Conservation (phyloP, 2,888 invertebrate species). For the Nemoura dubitans region DNA sequence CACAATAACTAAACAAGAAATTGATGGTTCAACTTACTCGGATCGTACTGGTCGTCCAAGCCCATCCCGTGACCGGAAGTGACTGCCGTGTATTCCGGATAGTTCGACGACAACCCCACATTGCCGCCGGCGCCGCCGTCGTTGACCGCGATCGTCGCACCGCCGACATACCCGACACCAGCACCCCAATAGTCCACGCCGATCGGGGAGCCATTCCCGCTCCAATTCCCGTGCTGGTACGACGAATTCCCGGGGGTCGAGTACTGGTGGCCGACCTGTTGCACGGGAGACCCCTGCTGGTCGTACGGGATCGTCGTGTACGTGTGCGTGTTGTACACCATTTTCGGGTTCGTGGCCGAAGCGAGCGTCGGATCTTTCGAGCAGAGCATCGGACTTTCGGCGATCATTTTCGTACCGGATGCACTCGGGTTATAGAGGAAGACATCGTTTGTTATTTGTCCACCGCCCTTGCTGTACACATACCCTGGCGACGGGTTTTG, state of each 20-base stretch:
- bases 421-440: constrained; percentile 55
- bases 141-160: constrained; percentile 51
- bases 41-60: constrained; percentile 63
- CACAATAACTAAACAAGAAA: no score
- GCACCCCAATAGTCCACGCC: constrained; percentile 56
- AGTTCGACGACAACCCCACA: constrained; percentile 50
- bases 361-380: constrained; percentile 73
- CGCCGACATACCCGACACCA: constrained; percentile 56
- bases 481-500: constrained; percentile 34
- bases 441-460: constrained; percentile 46
- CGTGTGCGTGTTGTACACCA: constrained; percentile 59
- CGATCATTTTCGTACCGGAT: constrained; percentile 58
- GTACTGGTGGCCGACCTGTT: constrained; percentile 68
- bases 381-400: constrained; percentile 67
- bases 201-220: constrained; percentile 52
- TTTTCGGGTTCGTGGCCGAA: constrained; percentile 61
- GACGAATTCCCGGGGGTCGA: constrained; percentile 62
- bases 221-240: constrained; percentile 64
- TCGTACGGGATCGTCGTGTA: constrained; percentile 59
- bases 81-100: constrained; percentile 29
- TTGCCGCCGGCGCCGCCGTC: constrained; percentile 53
- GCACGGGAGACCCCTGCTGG: constrained; percentile 67
- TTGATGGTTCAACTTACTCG: constrained; percentile 53
- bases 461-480: constrained; percentile 48
- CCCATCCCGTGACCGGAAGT: constrained; percentile 54